Evolutionary conservation across 2,888 invertebrate genomes (phyloP), one percentile per base, ranked within the genome.

Genomic region (Balanococcus diminutus): DNA sequence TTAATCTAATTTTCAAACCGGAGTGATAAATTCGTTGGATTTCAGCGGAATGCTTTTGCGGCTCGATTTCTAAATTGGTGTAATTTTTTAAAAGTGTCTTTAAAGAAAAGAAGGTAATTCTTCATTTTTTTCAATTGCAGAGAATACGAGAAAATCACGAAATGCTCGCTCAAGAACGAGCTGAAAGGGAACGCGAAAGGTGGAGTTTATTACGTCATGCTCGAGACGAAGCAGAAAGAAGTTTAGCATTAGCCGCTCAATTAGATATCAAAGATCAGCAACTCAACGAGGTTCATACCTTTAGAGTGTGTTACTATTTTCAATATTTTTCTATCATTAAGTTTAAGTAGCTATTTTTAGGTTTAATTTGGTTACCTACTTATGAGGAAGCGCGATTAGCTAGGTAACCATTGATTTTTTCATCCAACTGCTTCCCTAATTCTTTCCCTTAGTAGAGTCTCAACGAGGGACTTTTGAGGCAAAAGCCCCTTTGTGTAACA

Each of bases 121-220:
- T 56, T 56, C 14, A 22, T 56, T 79, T 79, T 36, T 28, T 87
- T 89, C 90, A 89, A 89, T 90, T 90, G 88, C 89, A 96, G 93
- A 91, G 95, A 91, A 93, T 97, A 93, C 91, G 96, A 90, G 93
- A 97, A 91, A 92, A 94, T 90, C 92, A 97, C 91, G 91, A 92
- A 88, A 91, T 93, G 90, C 90, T 93, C 88, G 91, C 91, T 1
- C 90, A 91, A 46, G 93, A 93, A 89, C 90, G 93, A 82, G 93
- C 93, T 14, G 96, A 96, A 89, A 92, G 95, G 0, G 98, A 97
- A 89, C 92, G 96, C 16, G 97, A 98, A 90, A 93, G 97, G 84
- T 96, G 96, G 92, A 96, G 95, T 88, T 91, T 98, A 87, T 90
- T 97, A 86, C 93, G 96, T 88, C 96, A 96, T 89, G 97, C 97